Conservation (phyloP, 1,140 invertebrate genomes). For the Adelges cooleyi region DNA sequence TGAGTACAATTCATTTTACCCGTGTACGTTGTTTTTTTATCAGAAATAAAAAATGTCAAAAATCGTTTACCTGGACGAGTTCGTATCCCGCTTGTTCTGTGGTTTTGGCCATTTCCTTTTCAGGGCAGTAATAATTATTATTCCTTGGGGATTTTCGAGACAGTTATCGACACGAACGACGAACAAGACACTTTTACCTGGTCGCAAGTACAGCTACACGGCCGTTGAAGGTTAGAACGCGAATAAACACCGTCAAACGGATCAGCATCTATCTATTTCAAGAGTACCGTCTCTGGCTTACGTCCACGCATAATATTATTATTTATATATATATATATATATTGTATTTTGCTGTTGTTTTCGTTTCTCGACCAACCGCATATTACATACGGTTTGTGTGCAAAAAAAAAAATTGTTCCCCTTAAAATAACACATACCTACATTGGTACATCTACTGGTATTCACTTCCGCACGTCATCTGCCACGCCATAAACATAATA, state of each 20-base stretch:
- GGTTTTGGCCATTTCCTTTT: slow-evolving; percentile 1
- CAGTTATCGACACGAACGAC: no score
- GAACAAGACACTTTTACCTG: neutral
- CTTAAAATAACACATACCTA: slow-evolving; percentile 8
- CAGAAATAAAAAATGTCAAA: no score
- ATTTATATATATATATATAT: no score
- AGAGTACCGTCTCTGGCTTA: neutral
- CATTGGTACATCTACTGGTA: neutral
- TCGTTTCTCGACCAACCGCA: no score
- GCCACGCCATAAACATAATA: neutral
- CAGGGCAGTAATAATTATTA: neutral
- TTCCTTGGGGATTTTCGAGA: no score
- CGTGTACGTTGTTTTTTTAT: no score
- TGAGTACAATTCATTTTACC: no score
- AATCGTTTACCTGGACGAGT: slow-evolving; percentile 4
- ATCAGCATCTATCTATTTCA: slow-evolving; percentile 13
- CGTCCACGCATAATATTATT: no score
- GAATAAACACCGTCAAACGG: neutral
- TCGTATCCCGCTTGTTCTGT: slow-evolving; percentile 12
- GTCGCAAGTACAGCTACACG: neutral
- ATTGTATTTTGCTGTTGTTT: no score
- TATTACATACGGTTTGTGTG: no score
- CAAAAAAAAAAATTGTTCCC: no score
- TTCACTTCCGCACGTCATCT: neutral
- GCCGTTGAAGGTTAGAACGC: neutral